Evolutionary conservation across 1,140 invertebrate genomes (phyloP).

Genomic region (Drosophila pallidifrons): DNA sequence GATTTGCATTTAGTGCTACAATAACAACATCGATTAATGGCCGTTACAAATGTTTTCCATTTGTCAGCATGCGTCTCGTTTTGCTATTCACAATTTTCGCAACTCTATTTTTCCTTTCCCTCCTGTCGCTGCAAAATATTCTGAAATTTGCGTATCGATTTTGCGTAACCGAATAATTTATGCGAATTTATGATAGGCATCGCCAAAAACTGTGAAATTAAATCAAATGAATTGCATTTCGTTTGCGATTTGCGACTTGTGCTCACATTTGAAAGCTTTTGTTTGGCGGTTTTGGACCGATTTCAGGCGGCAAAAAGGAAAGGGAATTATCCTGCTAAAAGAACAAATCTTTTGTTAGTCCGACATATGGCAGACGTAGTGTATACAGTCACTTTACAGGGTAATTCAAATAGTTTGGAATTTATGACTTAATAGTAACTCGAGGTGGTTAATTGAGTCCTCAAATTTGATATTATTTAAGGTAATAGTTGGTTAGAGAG

Average conservation of each 20-base stretch:
- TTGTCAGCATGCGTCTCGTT: slow-evolving; percentile 68
- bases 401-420: background rate
- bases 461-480: background rate
- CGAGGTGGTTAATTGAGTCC: background rate
- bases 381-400: slow-evolving; percentile 4
- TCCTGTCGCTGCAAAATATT: slow-evolving; percentile 11
- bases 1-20: slow-evolving; percentile 66
- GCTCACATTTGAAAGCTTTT: slow-evolving; percentile 25
- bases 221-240: slow-evolving; percentile 52
- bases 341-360: background rate
- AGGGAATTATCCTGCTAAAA: background rate
- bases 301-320: background rate
- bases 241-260: slow-evolving; percentile 17
- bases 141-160: slow-evolving; percentile 77
- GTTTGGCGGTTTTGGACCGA: slow-evolving; percentile 15
- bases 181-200: slow-evolving; percentile 79
- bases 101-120: slow-evolving; percentile 25
- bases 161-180: slow-evolving; percentile 58
- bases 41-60: slow-evolving; percentile 82
- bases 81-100: slow-evolving; percentile 56
- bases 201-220: slow-evolving; percentile 50
- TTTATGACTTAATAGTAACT: background rate
- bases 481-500: background rate
- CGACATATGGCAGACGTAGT: slow-evolving; percentile 16
- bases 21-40: slow-evolving; percentile 74